Evolutionary conservation across 2,888 invertebrate species (phyloP), one percentile per base, ranked within the genome.

Genomic region (Eupithecia pulchellata): DNA sequence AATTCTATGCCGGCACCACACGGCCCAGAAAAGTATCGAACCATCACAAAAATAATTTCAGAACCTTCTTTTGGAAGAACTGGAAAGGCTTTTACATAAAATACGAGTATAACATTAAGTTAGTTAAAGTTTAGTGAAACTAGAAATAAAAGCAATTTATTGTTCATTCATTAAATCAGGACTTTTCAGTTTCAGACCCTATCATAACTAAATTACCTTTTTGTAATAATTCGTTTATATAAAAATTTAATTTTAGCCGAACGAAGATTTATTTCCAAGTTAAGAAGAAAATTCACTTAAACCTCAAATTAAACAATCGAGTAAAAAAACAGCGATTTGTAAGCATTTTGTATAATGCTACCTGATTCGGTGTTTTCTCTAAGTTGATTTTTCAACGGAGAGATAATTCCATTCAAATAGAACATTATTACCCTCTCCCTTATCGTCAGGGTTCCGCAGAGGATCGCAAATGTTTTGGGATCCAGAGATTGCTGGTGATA

Each of bases 381-480:
- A 73, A 75, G 69, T 77, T 72, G 71, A 74, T 77, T 74, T 72
- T 71, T 68, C 72, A 69, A 70, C 72, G 68, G 58, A 60, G 39
- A 73, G 73, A 73, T 77, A 75, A 75, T 73, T 73, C 73, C 66
- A 68, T 75, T 71, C 65, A 66, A 70, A 72, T 74, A 75, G 71
- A 77, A 75, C 68, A 70, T 74, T 74, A 72, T 77, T 75, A 73
- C 73, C 66, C 57, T 32, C 30, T 60, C 47, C 64, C 60, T 72
- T 73, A 72, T 71, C 69, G 69, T 72, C 70, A 67, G 75, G 71
- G 75, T 66, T 68, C 73, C 64, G 57, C 42, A n/a, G 67, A 64
- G 71, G 32, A 55, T 64, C 27, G 55, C 27, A 62, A 71, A 63
- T 62, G 67, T 36, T 65, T 65, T 25, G 17, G 32, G 52, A 4